phyloP scores from a whole-genome alignment of 2,797 vertebrate genomes.

The Acridotheres tristis region DNA sequence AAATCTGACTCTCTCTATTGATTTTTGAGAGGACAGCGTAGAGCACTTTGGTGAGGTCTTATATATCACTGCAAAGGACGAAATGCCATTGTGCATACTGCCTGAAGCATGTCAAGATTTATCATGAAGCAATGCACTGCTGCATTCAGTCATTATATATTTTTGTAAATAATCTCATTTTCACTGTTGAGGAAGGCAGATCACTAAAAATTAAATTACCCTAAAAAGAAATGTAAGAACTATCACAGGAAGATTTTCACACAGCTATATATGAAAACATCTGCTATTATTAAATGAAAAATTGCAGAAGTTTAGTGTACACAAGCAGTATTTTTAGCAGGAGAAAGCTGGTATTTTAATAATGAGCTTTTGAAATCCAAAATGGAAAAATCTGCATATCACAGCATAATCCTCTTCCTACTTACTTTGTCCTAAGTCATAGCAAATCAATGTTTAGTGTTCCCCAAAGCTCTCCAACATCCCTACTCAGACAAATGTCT shows the following conservation, averaged over 20 bases:
- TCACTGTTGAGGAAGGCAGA: slow-evolving; percentile 26
- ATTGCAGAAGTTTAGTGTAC: neutral
- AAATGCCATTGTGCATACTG: neutral
- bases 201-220: slow-evolving; percentile 42
- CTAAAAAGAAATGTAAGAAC: neutral
- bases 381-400: slow-evolving; percentile 14
- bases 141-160: slow-evolving; percentile 8
- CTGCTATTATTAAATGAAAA: neutral
- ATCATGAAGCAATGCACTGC: neutral
- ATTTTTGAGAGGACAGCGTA: slow-evolving; percentile 40
- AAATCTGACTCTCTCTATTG: slow-evolving; percentile 13
- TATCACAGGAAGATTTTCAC: neutral
- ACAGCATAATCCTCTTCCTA: neutral
- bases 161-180: slow-evolving; percentile 55
- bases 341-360: neutral
- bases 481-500: neutral
- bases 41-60: slow-evolving; percentile 38
- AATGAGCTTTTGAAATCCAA: slow-evolving; percentile 6
- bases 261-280: neutral
- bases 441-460: neutral
- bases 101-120: slow-evolving; percentile 37
- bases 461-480: neutral
- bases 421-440: slow-evolving; percentile 18
- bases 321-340: neutral
- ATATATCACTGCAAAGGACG: slow-evolving; percentile 20